Conservation (phyloP, 2,113 vertebrate genomes). For the Nibea coibor region DNA sequence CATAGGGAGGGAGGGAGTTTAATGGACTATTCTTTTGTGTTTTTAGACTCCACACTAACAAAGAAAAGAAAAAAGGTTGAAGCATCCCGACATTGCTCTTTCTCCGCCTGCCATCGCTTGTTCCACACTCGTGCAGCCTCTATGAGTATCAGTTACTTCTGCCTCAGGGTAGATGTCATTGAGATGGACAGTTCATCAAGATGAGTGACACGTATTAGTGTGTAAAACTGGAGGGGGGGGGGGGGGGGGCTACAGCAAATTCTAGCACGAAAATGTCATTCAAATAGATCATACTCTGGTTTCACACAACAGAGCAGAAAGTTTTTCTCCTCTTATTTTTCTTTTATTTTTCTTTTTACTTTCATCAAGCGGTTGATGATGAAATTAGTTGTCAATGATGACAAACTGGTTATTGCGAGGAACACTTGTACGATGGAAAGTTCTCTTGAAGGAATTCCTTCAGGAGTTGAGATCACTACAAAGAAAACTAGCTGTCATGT, state of each 20-base stretch:
- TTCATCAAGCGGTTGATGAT: not conserved
- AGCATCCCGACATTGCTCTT: not conserved
- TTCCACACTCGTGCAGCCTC: not conserved
- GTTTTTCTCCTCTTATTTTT: not conserved
- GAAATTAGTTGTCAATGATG: not conserved
- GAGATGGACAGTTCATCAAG: conserved; percentile 28
- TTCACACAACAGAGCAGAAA: not conserved
- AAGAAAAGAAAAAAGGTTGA: not conserved
- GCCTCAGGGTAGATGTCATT: conserved; percentile 37
- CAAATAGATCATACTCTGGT: not conserved
- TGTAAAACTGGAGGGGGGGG: conserved; percentile 36
- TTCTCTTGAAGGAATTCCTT: not conserved
- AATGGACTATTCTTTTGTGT: not conserved
- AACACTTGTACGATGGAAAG: not conserved
- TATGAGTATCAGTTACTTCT: conserved; percentile 43
- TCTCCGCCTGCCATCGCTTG: not conserved
- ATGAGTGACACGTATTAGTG: conserved; percentile 37
- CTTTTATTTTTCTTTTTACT: not conserved
- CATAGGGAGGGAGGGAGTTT: not conserved
- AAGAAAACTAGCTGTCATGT: not conserved
- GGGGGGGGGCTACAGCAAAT: conserved; percentile 23
- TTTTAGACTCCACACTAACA: not conserved
- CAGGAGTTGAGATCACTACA: not conserved
- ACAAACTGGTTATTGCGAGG: not conserved
- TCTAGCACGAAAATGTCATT: conserved; percentile 17